A percentile compares a stretch with the other conserved stretches of the same genome.
phyloP scores from a whole-genome alignment of 2,797 vertebrate genomes.

The Gallirallus australis region DNA sequence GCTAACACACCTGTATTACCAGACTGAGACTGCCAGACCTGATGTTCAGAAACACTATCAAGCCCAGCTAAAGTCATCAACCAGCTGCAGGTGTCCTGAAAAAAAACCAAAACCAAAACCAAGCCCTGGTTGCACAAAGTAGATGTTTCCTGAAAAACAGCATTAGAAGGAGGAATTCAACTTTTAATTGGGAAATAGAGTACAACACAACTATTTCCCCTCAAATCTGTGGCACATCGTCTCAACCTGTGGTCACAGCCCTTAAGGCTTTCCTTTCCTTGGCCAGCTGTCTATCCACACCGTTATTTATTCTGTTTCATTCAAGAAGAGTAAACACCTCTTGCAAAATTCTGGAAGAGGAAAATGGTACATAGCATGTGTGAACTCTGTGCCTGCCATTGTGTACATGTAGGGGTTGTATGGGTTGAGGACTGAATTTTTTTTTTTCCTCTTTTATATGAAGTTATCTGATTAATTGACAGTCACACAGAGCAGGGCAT shows the following conservation, averaged over 20 bases:
- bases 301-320: not conserved
- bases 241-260: not conserved
- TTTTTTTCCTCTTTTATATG: not conserved
- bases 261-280: not conserved
- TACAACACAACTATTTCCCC: not conserved
- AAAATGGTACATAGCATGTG: not conserved
- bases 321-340: not conserved
- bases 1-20: not conserved
- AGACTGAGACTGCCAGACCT: not conserved
- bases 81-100: not conserved
- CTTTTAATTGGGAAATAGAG: slow-evolving; percentile 4
- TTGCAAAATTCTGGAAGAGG: not conserved
- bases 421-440: not conserved
- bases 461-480: not conserved
- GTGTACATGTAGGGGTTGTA: not conserved
- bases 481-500: not conserved
- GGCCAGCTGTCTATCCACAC: not conserved
- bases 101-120: not conserved
- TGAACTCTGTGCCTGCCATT: not conserved
- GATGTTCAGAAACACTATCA: not conserved
- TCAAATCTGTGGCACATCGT: not conserved
- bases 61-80: not conserved
- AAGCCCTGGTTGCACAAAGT: not conserved
- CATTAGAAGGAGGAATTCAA: not conserved
- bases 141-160: not conserved